A percentile compares a stretch with the other conserved stretches of the same genome.
These are phyloP conservation scores for Prenolepis imparis DNA, from an alignment of 2,888 invertebrate species.

Conservation along the genomic window DNA sequence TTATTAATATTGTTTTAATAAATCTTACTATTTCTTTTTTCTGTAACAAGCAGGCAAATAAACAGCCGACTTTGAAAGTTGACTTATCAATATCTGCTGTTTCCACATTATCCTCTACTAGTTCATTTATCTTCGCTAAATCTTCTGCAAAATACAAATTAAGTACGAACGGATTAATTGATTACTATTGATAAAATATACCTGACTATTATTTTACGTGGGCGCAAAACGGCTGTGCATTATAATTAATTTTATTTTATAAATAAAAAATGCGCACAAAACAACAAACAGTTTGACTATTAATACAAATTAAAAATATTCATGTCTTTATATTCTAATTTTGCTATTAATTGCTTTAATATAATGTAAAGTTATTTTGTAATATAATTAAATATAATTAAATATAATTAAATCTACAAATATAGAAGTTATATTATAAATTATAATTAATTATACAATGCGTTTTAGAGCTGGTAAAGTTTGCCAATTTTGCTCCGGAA, in stretches of 20 bases:
- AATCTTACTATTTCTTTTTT: constrained; percentile 19
- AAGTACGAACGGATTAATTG: neutral
- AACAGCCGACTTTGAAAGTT: constrained; percentile 19
- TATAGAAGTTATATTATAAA: too few species aligned
- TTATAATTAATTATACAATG: too few species aligned
- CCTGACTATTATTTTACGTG: neutral
- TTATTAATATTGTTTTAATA: neutral
- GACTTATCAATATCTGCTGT: constrained; percentile 5
- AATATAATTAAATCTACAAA: too few species aligned
- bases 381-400: too few species aligned
- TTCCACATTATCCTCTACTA: neutral
- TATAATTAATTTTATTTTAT: too few species aligned
- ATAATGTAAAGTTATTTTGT: too few species aligned
- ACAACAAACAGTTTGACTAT: too few species aligned
- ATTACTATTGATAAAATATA: neutral
- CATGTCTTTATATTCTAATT: too few species aligned
- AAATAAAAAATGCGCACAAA: too few species aligned
- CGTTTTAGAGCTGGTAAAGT: neutral
- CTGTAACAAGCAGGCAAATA: constrained; percentile 11
- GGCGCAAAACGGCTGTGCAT: neutral
- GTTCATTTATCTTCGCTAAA: neutral
- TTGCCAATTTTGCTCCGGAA: neutral
- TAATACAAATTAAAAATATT: too few species aligned
- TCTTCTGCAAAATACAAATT: constrained; percentile 19
- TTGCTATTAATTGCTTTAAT: too few species aligned